Evolutionary conservation across 1,140 invertebrate species (phyloP), one percentile per base, ranked within the genome.

Genomic region (Protaetia brevitarsis): DNA sequence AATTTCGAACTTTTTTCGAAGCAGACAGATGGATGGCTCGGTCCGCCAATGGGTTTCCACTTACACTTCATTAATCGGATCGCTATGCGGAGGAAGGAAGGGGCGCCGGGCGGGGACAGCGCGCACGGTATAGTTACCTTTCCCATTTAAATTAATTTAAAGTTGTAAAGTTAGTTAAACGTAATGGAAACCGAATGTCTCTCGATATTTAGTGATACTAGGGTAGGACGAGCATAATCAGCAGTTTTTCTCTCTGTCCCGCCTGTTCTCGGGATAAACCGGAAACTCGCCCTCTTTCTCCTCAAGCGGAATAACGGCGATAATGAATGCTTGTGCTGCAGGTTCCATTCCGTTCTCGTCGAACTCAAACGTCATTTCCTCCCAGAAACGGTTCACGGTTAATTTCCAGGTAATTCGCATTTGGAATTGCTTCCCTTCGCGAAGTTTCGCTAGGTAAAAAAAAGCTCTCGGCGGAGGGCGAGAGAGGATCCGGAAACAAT

Each of bases 261-360:
- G 57, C 57, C 37, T 28, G 41, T 41, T 41, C 27, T 5, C 13
- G 16, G 19, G 7, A 23, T 28, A 30, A 30, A 62, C 30, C 7
- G 11, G 19, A 16, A 34, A 26, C 41, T 19, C 41, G 26, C 26
- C 41, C 41, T 5, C 41, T 51, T 3, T 5, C n/a, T n/a, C n/a
- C n/a, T n/a, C n/a, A 7, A 51, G 41, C 19, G 19, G 41, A 27
- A 56, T 56, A 29, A 56, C 30, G 26, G 41, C 66, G 67, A 68
- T 72, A 72, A 72, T 72, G 71, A 73, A 69, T 72, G 72, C 72
- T 72, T 69, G 72, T 72, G 69, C 71, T 69, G 71, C 72, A 72
- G 65, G 66, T 57, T 61, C 64, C 59, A 28, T 61, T 60, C 65
- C 41, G 41, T 51, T 51, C 26, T 51, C 41, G 11, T 51, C 41